Evolutionary conservation across 1,140 invertebrate genomes (phyloP).

Genomic region (Thaumetopoea pityocampa): DNA sequence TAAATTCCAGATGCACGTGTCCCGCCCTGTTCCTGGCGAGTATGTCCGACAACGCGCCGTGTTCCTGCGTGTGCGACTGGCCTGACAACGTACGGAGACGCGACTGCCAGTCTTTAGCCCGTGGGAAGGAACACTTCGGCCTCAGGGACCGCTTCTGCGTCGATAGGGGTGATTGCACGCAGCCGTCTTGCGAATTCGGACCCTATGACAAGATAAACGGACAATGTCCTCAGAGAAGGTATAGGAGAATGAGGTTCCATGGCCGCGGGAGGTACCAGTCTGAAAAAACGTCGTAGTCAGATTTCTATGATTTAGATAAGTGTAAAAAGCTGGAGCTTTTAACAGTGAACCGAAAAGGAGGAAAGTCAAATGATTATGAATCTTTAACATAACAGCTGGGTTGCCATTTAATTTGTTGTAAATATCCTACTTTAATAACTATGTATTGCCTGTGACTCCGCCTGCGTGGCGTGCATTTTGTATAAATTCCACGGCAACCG

Average conservation of each 20-base stretch:
- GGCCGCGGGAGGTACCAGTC: slow-evolving; percentile 20
- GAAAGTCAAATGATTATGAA: too few relatives aligned
- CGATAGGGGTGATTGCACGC: slow-evolving; percentile 78
- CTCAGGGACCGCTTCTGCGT: slow-evolving; percentile 83
- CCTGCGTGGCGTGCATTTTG: too few relatives aligned
- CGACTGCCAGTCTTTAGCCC: slow-evolving; percentile 81
- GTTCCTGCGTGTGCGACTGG: slow-evolving; percentile 82
- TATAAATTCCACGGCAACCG: too few relatives aligned
- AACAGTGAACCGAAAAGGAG: too few relatives aligned
- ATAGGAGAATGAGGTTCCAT: slow-evolving; percentile 40
- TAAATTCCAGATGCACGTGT: slow-evolving; percentile 81
- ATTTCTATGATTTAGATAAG: too few relatives aligned
- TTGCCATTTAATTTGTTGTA: too few relatives aligned
- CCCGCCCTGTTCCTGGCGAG: slow-evolving; percentile 81
- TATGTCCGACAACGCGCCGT: slow-evolving; percentile 76
- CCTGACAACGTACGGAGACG: slow-evolving; percentile 72
- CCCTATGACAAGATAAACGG: slow-evolving; percentile 79
- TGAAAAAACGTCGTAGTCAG: too few relatives aligned
- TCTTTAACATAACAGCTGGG: too few relatives aligned
- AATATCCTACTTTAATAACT: too few relatives aligned
- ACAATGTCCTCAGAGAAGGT: slow-evolving; percentile 77
- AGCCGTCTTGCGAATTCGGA: slow-evolving; percentile 83
- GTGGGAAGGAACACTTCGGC: slow-evolving; percentile 83
- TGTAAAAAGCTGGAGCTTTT: too few relatives aligned
- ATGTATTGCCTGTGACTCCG: too few relatives aligned